Conservation (phyloP, 2,797 vertebrate species). For the Rhadinocentrus ornatus region DNA sequence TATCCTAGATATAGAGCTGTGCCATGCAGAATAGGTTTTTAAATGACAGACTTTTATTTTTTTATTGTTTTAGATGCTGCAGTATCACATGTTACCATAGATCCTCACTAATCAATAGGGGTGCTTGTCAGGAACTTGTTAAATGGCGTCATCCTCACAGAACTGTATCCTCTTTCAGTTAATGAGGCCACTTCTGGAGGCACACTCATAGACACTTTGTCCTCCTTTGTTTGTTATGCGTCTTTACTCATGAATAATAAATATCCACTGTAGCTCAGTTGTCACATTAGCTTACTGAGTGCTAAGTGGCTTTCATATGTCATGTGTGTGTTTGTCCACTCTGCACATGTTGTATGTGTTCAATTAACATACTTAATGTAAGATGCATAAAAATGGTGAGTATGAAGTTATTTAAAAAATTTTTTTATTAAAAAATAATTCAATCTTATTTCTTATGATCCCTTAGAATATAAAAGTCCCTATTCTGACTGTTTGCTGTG, state of each 20-base stretch:
- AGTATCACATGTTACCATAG: conserved; percentile 35
- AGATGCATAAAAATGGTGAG: not conserved
- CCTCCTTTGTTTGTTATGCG: conserved; percentile 81
- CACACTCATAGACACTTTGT: conserved; percentile 84
- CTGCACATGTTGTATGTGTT: conserved; percentile 19
- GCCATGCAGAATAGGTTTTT: conserved; percentile 15
- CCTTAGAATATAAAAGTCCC: not conserved
- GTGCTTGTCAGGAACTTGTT: conserved; percentile 64
- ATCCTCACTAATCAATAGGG: conserved; percentile 60
- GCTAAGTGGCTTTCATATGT: conserved; percentile 72
- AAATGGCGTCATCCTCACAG: conserved; percentile 55
- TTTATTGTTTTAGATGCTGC: conserved; percentile 35
- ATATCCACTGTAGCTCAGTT: conserved; percentile 74
- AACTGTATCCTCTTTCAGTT: conserved; percentile 80
- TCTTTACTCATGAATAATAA: conserved; percentile 83
- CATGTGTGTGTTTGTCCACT: conserved; percentile 42
- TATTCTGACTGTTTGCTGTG: not conserved
- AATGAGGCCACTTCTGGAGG: conserved; percentile 75
- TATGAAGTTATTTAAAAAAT: not conserved
- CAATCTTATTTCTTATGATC: not conserved
- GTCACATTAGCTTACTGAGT: conserved; percentile 71
- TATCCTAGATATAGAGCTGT: not conserved
- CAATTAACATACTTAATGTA: conserved; percentile 3
- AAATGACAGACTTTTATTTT: conserved; percentile 1
- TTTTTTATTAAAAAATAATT: not conserved